Percentiles rank a stretch among this genome's conserved stretches.
phyloP scores from a whole-genome alignment of 1,140 invertebrate species.

The Radopholus similis region DNA sequence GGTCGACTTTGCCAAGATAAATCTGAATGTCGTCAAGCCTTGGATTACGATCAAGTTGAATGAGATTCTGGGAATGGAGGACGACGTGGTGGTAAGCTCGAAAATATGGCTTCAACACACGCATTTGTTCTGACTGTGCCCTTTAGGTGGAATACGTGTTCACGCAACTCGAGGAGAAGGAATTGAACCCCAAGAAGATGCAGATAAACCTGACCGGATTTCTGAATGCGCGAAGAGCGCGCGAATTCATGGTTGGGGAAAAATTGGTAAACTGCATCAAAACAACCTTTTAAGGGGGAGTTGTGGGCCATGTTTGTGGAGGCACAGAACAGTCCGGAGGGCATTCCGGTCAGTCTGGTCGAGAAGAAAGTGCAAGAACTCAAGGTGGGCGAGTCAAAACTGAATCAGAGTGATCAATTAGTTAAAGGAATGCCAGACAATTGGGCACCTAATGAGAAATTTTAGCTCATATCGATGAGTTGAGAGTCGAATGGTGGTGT shows the following conservation, averaged over 20 bases:
- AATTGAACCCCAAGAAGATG: constrained; percentile 93
- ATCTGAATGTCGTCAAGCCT: constrained; percentile 92
- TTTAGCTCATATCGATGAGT: neutral
- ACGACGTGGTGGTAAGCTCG: constrained; percentile 95
- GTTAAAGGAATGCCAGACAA: constrained; percentile 29
- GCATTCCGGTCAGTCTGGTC: constrained; percentile 32
- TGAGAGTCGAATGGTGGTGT: too few relatives aligned
- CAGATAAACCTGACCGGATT: constrained; percentile 99
- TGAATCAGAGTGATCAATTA: neutral
- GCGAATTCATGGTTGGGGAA: constrained; percentile 86
- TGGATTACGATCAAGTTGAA: constrained; percentile 97
- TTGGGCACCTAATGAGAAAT: neutral
- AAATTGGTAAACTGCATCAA: too few relatives aligned
- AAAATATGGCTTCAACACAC: too few relatives aligned
- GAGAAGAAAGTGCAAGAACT: constrained; percentile 36
- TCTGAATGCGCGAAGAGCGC: constrained; percentile 92
- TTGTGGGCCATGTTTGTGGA: constrained; percentile 89
- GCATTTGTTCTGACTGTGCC: too few relatives aligned
- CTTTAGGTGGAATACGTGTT: constrained; percentile 98
- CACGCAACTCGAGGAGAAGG: constrained; percentile 81
- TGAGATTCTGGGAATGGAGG: constrained; percentile 89
- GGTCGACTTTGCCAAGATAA: constrained; percentile 98
- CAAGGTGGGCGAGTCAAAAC: neutral
- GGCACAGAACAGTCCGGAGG: constrained; percentile 72
- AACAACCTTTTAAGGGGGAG: constrained; percentile 64